These are phyloP conservation scores for Marcusenius ussheri DNA, from an alignment of 2,113 vertebrate species.

Conservation along the genomic window DNA sequence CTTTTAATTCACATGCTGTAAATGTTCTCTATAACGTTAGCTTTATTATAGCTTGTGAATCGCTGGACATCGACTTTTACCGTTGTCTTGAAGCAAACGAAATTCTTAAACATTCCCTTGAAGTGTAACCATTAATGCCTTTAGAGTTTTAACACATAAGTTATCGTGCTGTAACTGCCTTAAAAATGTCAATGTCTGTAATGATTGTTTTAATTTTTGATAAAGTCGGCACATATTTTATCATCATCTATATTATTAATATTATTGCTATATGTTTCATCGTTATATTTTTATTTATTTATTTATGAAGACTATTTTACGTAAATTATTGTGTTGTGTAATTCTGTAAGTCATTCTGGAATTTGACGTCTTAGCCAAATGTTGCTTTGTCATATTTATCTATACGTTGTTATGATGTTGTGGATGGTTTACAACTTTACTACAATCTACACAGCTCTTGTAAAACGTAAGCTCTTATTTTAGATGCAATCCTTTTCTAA, in stretches of 20 bases:
- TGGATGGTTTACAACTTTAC: constrained; percentile 64
- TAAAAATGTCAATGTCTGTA: constrained; percentile 66
- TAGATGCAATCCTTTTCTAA: constrained; percentile 99
- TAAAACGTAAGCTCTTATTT: constrained; percentile 87
- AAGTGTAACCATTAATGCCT: constrained; percentile 97
- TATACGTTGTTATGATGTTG: constrained; percentile 61
- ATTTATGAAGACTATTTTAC: constrained; percentile 84
- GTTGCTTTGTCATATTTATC: constrained; percentile 46
- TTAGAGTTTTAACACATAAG: constrained; percentile 74
- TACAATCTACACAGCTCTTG: constrained; percentile 66
- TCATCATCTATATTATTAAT: constrained; percentile 52
- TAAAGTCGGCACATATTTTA: constrained; percentile 70
- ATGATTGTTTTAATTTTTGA: constrained; percentile 62
- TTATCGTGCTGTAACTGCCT: constrained; percentile 86
- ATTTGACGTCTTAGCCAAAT: constrained; percentile 82
- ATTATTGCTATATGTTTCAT: constrained; percentile 94
- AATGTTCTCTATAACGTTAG: constrained; percentile 65
- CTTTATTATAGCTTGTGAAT: constrained; percentile 86
- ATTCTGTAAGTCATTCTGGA: constrained; percentile 64
- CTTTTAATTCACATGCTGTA: constrained; percentile 74
- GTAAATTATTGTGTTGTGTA: constrained; percentile 82
- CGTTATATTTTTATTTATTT: constrained; percentile 85
- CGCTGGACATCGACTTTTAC: constrained; percentile 69
- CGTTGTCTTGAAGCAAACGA: constrained; percentile 64
- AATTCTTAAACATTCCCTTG: constrained; percentile 67